Conservation (phyloP, 53 echinoderm and acorn worm species). For the Crossaster papposus region DNA sequence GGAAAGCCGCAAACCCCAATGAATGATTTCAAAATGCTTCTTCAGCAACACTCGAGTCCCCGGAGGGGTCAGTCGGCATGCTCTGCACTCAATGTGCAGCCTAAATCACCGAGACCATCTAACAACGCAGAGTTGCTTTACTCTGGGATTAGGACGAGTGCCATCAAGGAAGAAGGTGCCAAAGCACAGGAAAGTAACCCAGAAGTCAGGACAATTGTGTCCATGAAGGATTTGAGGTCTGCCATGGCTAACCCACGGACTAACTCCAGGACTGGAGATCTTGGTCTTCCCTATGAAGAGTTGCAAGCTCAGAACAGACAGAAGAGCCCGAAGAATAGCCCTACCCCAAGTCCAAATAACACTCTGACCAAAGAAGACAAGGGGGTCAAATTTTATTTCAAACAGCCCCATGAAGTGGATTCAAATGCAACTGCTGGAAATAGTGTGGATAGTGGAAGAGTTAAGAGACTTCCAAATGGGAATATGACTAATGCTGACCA, state of each 20-base stretch:
- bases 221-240: conserved; percentile 71
- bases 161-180: not conserved
- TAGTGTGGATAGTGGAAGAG: not conserved
- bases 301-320: conserved; percentile 62
- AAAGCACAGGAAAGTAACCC: conserved; percentile 28
- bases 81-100: conserved; percentile 65
- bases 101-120: conserved; percentile 55
- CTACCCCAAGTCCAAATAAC: conserved; percentile 33
- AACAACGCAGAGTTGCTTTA: conserved; percentile 81
- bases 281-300: conserved; percentile 60
- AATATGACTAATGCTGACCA: conserved; percentile 2
- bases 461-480: conserved; percentile 32
- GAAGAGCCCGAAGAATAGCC: conserved; percentile 43
- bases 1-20: conserved; percentile 96
- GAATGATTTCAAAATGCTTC: conserved; percentile 84
- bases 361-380: conserved; percentile 46
- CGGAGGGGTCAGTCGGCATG: conserved; percentile 65
- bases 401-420: not conserved
- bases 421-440: not conserved
- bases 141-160: conserved; percentile 15
- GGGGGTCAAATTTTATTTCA: conserved; percentile 17
- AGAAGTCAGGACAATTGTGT: conserved; percentile 61
- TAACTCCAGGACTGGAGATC: conserved; percentile 63
- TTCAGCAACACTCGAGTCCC: conserved; percentile 72
- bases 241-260: conserved; percentile 75